These are phyloP conservation scores for Melanotaenia boesemani DNA, from an alignment of 2,797 vertebrate species.

Conservation along the genomic window DNA sequence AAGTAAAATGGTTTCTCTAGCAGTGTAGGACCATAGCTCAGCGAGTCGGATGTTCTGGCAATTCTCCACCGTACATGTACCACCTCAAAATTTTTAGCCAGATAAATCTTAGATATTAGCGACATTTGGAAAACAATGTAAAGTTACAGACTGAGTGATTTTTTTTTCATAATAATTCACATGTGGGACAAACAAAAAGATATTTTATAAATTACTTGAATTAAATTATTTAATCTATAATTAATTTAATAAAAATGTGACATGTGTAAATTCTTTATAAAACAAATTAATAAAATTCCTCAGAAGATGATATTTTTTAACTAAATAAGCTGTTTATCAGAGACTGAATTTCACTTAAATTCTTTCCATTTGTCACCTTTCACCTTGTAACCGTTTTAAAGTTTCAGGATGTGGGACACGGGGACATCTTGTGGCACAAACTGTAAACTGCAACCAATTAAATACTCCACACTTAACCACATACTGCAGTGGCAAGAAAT, in stretches of 20 bases:
- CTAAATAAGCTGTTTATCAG: background rate
- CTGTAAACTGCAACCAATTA: background rate
- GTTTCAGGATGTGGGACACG: background rate
- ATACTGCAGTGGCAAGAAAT: background rate
- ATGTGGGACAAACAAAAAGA: no score
- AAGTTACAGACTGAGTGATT: background rate
- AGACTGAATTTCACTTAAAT: background rate
- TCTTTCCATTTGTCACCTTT: background rate
- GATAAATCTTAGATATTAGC: background rate
- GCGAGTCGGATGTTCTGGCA: no score
- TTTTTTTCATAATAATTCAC: background rate
- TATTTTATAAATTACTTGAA: background rate
- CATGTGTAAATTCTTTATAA: background rate
- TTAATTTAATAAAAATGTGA: background rate
- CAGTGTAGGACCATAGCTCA: no score
- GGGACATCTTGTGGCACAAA: slow-evolving; percentile 5
- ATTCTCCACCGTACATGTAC: background rate
- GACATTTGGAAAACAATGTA: background rate
- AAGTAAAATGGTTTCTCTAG: no score
- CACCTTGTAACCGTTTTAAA: background rate
- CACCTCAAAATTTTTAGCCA: background rate
- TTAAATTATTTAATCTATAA: background rate
- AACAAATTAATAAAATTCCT: background rate
- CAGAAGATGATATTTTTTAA: background rate
- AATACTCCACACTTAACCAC: background rate